Conservation (phyloP, 2,888 invertebrate species). For the Drosophila neotestacea region DNA sequence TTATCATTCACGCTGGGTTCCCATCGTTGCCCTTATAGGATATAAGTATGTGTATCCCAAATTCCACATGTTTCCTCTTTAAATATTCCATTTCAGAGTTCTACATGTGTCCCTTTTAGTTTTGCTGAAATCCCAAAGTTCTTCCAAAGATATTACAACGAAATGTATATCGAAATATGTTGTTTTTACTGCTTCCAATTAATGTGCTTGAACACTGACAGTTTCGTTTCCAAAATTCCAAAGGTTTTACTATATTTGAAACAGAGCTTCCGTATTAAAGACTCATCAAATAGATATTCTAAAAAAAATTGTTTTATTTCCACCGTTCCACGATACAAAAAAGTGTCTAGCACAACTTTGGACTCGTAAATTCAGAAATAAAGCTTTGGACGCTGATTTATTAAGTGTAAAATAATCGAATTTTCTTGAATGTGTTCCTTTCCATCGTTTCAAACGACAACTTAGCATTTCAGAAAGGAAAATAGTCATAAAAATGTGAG, state of each 20-base stretch:
- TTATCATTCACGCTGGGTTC: not conserved
- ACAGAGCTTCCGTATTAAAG: not conserved
- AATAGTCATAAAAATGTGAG: not conserved
- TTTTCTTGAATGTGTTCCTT: not conserved
- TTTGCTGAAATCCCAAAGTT: not conserved
- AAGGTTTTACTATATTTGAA: not conserved
- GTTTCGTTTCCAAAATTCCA: too few relatives aligned
- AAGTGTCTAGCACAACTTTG: not conserved
- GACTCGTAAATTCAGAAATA: not conserved
- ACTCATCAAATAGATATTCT: not conserved
- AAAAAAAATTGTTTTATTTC: not conserved
- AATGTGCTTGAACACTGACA: not conserved
- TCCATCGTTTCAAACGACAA: not conserved
- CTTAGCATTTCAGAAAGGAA: not conserved
- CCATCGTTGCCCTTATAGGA: constrained; percentile 6
- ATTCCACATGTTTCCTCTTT: not conserved
- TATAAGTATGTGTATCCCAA: constrained; percentile 1
- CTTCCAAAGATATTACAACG: not conserved
- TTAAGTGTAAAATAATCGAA: too few relatives aligned
- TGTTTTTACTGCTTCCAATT: not conserved
- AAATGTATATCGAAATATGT: not conserved
- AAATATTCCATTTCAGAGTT: not conserved
- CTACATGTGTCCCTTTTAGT: not conserved
- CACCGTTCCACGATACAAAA: not conserved
- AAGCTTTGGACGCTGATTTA: not conserved